Evolutionary conservation across 2,113 vertebrate genomes (phyloP).

Genomic region (Planiliza haematocheilus): DNA sequence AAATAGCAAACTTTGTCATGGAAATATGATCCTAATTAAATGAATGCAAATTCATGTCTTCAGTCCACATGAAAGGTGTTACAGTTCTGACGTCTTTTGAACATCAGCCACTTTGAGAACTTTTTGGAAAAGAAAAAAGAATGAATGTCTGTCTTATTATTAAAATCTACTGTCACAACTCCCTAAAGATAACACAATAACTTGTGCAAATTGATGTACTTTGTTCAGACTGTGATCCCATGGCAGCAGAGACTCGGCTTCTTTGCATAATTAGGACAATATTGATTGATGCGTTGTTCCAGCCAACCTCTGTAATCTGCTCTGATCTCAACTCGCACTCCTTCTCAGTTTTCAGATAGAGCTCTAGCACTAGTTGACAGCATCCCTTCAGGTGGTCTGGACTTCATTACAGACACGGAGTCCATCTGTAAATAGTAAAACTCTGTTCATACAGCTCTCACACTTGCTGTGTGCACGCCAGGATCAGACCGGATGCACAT

Average conservation of each 20-base stretch:
- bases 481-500: slow-evolving; percentile 29
- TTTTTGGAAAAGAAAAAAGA: neutral
- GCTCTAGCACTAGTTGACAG: slow-evolving; percentile 33
- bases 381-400: slow-evolving; percentile 54
- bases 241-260: slow-evolving; percentile 32
- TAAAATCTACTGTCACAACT: slow-evolving; percentile 10
- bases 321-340: slow-evolving; percentile 33
- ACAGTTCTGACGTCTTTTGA: neutral
- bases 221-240: slow-evolving; percentile 20
- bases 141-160: slow-evolving; percentile 21
- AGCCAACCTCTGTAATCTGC: slow-evolving; percentile 47
- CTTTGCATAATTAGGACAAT: slow-evolving; percentile 52
- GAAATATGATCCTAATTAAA: neutral
- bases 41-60: neutral
- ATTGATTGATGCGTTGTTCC: slow-evolving; percentile 52
- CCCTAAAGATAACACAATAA: slow-evolving; percentile 33
- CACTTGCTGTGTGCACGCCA: neutral
- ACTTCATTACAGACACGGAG: slow-evolving; percentile 62
- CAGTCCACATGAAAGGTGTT: neutral
- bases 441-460: slow-evolving; percentile 9
- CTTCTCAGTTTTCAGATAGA: slow-evolving; percentile 39
- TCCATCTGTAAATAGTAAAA: slow-evolving; percentile 55
- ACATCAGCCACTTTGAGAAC: neutral
- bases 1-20: neutral
- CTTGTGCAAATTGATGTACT: slow-evolving; percentile 36